A percentile compares a stretch with the other conserved stretches of the same genome.
Evolutionary conservation across 2,113 vertebrate species (phyloP).

Genomic region (Pygoscelis adeliae): DNA sequence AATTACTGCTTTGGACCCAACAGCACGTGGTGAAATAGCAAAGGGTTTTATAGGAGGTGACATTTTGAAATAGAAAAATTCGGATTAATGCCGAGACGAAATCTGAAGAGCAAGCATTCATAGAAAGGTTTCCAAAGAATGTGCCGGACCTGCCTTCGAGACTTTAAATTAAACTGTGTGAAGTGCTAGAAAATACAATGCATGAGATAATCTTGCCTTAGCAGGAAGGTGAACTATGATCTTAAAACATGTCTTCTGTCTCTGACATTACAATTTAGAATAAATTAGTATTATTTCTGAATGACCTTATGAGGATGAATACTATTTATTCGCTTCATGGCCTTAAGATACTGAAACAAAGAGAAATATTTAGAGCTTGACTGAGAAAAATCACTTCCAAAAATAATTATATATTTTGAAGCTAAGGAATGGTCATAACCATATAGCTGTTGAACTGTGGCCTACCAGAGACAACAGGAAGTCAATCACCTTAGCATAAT

Average conservation of each 20-base stretch:
- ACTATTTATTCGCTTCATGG: neutral
- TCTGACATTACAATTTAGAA: neutral
- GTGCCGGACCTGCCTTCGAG: neutral
- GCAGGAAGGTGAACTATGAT: conserved; percentile 8
- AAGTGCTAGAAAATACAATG: conserved; percentile 3
- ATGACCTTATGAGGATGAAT: neutral
- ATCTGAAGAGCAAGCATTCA: neutral
- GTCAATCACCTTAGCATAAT: neutral
- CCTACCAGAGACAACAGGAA: neutral
- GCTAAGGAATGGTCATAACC: neutral
- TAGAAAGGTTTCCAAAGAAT: neutral
- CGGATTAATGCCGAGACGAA: neutral
- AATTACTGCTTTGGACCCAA: neutral
- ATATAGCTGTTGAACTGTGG: neutral
- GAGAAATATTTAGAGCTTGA: neutral
- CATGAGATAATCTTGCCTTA: neutral
- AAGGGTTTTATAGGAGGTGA: neutral
- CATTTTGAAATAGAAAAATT: conserved; percentile 4
- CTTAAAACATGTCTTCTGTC: neutral
- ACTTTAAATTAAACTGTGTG: conserved; percentile 13
- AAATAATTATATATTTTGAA: neutral
- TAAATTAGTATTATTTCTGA: conserved; percentile 24
- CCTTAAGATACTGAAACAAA: neutral
- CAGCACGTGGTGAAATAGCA: neutral
- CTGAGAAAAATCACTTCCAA: neutral